These are phyloP conservation scores for Eupithecia insigniata DNA, from an alignment of 2,888 invertebrate species.

Conservation along the genomic window DNA sequence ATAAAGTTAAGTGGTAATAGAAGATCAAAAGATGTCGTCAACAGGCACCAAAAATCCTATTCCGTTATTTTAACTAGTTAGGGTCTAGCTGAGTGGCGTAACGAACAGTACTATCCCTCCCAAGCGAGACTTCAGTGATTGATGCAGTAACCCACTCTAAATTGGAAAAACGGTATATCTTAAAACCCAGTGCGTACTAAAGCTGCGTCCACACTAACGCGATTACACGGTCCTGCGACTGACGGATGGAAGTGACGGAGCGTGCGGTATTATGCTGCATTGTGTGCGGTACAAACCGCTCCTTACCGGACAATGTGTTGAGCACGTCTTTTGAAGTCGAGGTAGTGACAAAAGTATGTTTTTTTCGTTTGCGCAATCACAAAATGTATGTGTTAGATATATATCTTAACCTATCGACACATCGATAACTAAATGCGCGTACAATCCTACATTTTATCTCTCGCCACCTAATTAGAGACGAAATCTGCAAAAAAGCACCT, in stretches of 20 bases:
- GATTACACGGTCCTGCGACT: conserved; percentile 53
- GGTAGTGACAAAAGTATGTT: conserved; percentile 5
- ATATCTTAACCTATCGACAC: not conserved
- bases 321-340: conserved; percentile 8
- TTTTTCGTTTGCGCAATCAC: not conserved
- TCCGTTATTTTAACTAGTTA: not conserved
- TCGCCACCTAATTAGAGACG: too few species aligned
- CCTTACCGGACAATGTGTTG: conserved; percentile 2
- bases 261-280: conserved; percentile 23
- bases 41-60: not conserved
- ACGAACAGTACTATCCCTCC: not conserved
- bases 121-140: not conserved
- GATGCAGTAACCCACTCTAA: not conserved
- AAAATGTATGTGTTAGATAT: not conserved
- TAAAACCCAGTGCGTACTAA: conserved; percentile 45
- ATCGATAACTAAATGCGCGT: too few species aligned
- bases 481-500: too few species aligned
- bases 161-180: conserved; percentile 18
- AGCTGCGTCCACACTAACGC: conserved; percentile 52
- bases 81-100: not conserved
- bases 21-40: not conserved
- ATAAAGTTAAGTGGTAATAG: too few species aligned
- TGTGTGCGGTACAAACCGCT: conserved; percentile 16
- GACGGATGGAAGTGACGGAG: conserved; percentile 47
- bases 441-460: too few species aligned